These are phyloP conservation scores for Phthorimaea operculella DNA, from an alignment of 1,140 invertebrate genomes.

Conservation along the genomic window DNA sequence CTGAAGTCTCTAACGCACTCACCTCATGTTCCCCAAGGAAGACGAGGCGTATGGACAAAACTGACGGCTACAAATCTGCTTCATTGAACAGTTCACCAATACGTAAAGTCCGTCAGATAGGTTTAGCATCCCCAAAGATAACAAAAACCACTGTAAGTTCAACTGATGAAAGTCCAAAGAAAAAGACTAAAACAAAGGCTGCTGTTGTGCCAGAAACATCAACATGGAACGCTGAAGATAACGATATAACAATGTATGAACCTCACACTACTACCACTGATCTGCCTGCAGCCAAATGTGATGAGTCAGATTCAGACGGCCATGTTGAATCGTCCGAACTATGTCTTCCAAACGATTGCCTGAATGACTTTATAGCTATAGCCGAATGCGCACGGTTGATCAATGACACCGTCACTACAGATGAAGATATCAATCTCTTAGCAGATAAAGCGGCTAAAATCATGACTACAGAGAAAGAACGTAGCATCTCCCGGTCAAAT, in stretches of 20 bases:
- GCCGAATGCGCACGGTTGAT: constrained; percentile 50
- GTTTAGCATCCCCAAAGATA: constrained; percentile 40
- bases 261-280: constrained; percentile 54
- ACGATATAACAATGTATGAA: constrained; percentile 66
- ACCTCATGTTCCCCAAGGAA: constrained; percentile 53
- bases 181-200: constrained; percentile 45
- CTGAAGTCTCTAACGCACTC: constrained; percentile 41
- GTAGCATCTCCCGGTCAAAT: constrained; percentile 30
- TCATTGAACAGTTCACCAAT: constrained; percentile 63
- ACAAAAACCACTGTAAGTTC: constrained; percentile 44
- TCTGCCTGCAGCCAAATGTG: constrained; percentile 41
- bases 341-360: constrained; percentile 58
- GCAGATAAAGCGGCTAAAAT: constrained; percentile 56
- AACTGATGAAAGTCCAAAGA: constrained; percentile 53
- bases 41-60: constrained; percentile 59
- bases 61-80: constrained; percentile 44
- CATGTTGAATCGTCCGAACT: constrained; percentile 54
- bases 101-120: constrained; percentile 59
- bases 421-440: constrained; percentile 51
- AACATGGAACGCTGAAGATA: constrained; percentile 44
- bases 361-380: constrained; percentile 62
- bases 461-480: constrained; percentile 55
- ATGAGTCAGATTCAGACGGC: constrained; percentile 57
- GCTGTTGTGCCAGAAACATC: constrained; percentile 32
- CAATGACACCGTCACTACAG: constrained; percentile 30